Evolutionary conservation across 53 echinoderm and acorn worm species (phyloP), one percentile per base, ranked within the genome.

Genomic region (Luidia sarsii): DNA sequence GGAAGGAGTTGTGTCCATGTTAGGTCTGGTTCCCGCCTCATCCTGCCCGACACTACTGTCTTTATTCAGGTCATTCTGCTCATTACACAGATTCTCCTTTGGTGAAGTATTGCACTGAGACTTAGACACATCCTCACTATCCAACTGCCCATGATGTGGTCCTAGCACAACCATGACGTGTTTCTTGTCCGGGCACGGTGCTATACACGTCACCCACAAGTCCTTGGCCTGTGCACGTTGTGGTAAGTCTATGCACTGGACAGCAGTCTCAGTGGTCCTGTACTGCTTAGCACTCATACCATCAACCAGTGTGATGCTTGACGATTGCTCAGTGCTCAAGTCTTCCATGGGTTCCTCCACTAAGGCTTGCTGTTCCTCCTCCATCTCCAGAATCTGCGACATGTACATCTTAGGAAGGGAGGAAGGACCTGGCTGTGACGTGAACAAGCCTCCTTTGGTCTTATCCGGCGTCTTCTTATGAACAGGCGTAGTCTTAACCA

Each of bases 61-160:
- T 28, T 92, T 92, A 49, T 92, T 92, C 52, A 92, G 63, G 75
- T 92, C 92, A 74, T 92, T 92, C 57, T 92, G 92, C 77, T 80
- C 63, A 16, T 45, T 59, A 69, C 68, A 59, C 51, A 46, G 28
- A 20, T 33, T 84, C 48, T 83, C 83, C 59, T 25, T 70, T 29
- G 70, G 31, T 49, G 29, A 50, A 53, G 72, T 84, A 86, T 86
- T 86, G 87, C 87, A 86, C 85, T 92, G 85, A 8, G 74, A 24
- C 11, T 72, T 67, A 16, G 50, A 49, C 23, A 67, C 37, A 35
- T 71, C 88, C 32, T 66, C 53, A n/a, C 49, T 53, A 4, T 56
- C 57, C 50, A 80, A 21, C 21, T 80, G 80, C 37, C 86, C 86
- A 24, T 82, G 86, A 36, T 85, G 80, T 27, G 92, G 92, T 38